A percentile compares a stretch with the other conserved stretches of the same genome.
Conservation (phyloP, 2,888 invertebrate species). For the Drosophila leonis region DNA sequence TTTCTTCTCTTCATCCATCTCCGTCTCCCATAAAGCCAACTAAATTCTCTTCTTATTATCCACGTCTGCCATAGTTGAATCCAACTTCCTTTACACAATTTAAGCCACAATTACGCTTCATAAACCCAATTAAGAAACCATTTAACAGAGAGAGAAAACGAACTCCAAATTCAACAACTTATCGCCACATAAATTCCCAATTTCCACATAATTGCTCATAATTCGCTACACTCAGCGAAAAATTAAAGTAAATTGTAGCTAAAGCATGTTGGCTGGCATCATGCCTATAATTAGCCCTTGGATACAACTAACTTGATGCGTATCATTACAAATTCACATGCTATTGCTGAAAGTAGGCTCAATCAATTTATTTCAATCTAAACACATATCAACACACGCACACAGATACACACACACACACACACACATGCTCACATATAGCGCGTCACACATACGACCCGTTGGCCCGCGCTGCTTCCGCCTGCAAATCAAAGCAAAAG, state of each 20-base stretch:
- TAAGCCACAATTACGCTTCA: constrained; percentile 14
- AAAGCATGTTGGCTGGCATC: constrained; percentile 23
- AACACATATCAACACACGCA: constrained; percentile 31
- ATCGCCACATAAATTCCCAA: constrained; percentile 38
- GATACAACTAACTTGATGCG: constrained; percentile 21
- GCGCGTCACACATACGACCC: constrained; percentile 67
- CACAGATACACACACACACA: constrained; percentile 24
- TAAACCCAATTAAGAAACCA: constrained; percentile 8
- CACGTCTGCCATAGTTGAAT: background rate
- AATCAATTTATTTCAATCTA: constrained; percentile 67
- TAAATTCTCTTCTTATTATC: background rate
- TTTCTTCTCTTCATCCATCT: background rate
- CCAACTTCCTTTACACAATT: constrained; percentile 1
- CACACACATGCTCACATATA: constrained; percentile 7
- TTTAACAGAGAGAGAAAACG: background rate
- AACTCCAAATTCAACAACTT: constrained; percentile 18
- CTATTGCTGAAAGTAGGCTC: constrained; percentile 45
- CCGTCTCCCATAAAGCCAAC: background rate
- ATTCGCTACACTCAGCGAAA: constrained; percentile 26
- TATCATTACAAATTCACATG: constrained; percentile 33
- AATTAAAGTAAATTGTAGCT: constrained; percentile 15
- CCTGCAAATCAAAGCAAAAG: constrained; percentile 60
- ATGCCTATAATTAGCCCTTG: constrained; percentile 35
- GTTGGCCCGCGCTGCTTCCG: constrained; percentile 37
- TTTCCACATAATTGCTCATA: constrained; percentile 31